Evolutionary conservation across 2,888 invertebrate species (phyloP).

Genomic region (Liopterus haemorrhoidalis): DNA sequence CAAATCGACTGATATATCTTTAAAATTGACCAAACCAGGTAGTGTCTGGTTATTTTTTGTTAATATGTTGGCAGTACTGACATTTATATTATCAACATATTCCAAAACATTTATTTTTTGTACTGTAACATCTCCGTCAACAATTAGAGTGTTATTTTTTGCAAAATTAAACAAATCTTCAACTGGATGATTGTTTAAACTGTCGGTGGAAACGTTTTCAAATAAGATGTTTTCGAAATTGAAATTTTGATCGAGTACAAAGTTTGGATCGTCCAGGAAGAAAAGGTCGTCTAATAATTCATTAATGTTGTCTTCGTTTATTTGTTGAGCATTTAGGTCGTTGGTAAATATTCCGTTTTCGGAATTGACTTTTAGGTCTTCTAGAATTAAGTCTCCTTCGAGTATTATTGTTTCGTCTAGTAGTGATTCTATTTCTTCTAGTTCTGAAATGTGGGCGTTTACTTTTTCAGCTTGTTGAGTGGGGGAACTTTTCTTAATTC

Average conservation of each 20-base stretch:
- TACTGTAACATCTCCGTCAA: constrained; percentile 38
- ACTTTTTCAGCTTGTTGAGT: no score
- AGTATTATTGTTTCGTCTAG: constrained; percentile 26
- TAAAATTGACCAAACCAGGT: constrained; percentile 36
- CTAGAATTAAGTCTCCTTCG: constrained; percentile 32
- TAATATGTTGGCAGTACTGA: constrained; percentile 37
- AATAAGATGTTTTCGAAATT: constrained; percentile 37
- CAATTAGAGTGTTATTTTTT: constrained; percentile 33
- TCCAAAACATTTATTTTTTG: constrained; percentile 35
- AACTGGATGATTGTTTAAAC: constrained; percentile 37
- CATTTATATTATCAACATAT: constrained; percentile 37
- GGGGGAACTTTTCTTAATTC: no score
- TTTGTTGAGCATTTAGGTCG: constrained; percentile 31
- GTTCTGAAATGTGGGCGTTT: no score
- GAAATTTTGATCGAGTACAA: constrained; percentile 32
- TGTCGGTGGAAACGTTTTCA: constrained; percentile 32
- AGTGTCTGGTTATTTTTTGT: constrained; percentile 41
- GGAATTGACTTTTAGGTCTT: constrained; percentile 34
- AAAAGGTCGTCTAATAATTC: constrained; percentile 32
- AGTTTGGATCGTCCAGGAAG: constrained; percentile 30
- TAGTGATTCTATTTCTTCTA: constrained; percentile 9
- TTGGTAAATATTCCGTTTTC: constrained; percentile 32
- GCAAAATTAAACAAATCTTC: constrained; percentile 34
- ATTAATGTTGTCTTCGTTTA: constrained; percentile 36
- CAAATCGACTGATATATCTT: constrained; percentile 30